phyloP scores from a whole-genome alignment of 2,888 invertebrate genomes.

The Xanthia togata region DNA sequence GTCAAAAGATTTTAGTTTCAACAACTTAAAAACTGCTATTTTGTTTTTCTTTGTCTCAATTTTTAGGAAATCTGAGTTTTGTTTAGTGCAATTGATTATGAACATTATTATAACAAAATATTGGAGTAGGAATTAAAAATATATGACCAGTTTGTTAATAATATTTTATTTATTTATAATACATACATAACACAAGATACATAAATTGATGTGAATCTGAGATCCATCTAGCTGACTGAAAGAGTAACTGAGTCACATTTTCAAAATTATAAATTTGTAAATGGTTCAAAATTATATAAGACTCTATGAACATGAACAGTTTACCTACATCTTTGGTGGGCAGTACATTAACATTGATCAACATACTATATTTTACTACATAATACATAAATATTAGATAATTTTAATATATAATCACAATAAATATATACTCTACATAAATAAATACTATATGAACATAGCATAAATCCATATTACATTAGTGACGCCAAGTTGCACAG shows the following conservation, averaged over 20 bases:
- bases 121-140: background rate
- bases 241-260: slow-evolving; percentile 37
- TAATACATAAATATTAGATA: slow-evolving; percentile 25
- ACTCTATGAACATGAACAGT: slow-evolving; percentile 10
- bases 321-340: slow-evolving; percentile 41
- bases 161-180: slow-evolving; percentile 46
- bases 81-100: background rate
- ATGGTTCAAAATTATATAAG: background rate
- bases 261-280: background rate
- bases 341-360: slow-evolving; percentile 30
- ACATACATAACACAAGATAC: slow-evolving; percentile 41
- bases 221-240: slow-evolving; percentile 56
- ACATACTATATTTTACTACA: slow-evolving; percentile 35
- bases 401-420: slow-evolving; percentile 23
- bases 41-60: too few species aligned
- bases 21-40: background rate
- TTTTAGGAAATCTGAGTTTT: background rate
- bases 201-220: slow-evolving; percentile 45
- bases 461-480: slow-evolving; percentile 16
- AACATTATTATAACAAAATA: background rate
- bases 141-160: background rate
- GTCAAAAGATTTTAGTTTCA: background rate
- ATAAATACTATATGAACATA: slow-evolving; percentile 37
- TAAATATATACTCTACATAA: slow-evolving; percentile 45
- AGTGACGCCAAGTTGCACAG: slow-evolving; percentile 19